Evolutionary conservation across 2,888 invertebrate genomes (phyloP), one percentile per base, ranked within the genome.

Genomic region (Ischnus inquisitorius): DNA sequence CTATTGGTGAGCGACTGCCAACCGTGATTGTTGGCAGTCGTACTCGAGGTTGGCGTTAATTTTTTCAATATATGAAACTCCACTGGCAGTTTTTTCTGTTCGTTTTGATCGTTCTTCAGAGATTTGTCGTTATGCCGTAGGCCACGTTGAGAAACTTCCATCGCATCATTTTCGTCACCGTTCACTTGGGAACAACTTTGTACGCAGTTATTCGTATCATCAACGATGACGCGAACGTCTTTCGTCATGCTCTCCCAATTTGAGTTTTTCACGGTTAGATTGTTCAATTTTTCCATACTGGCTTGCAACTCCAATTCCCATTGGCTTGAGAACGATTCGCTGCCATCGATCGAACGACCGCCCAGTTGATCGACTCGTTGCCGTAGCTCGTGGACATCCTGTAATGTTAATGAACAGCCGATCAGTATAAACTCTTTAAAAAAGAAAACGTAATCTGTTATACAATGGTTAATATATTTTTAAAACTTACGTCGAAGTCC

Each of bases 221-320:
- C 77, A 80, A 64, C 14, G 65, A 19, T 67, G n/a, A 54, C 69
- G 6, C 77, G 39, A 8, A 65, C 43, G 8, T 34, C 72, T 5
- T 71, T 69, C 39, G 6, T 5, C 19, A 19, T 14, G n/a, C 39
- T 79, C 2, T 72, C 48, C 83, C 83, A 82, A 60, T 85, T 75
- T 3, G 87, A 43, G 69, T 87, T 89, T 39, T 87, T 85, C 12
- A 88, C 74, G 4, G 92, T 86, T 57, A 90, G 84, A 88, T 96
- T 96, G 92, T 97, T 97, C 4, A 97, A 93, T 89, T 97, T 97
- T 89, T 97, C 96, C n/a, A 97, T 96, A 0, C 97, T 97, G 68
- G 96, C 96, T 91, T 96, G 97, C 6, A 97, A 92, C 90, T 97
- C 97, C 43, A 95, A 94, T 83, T 97, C 97, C 97, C 97, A 97